Percentiles rank a stretch among this genome's conserved stretches.
Conservation (phyloP, 1,140 invertebrate species). For the Lethrus apterus region DNA sequence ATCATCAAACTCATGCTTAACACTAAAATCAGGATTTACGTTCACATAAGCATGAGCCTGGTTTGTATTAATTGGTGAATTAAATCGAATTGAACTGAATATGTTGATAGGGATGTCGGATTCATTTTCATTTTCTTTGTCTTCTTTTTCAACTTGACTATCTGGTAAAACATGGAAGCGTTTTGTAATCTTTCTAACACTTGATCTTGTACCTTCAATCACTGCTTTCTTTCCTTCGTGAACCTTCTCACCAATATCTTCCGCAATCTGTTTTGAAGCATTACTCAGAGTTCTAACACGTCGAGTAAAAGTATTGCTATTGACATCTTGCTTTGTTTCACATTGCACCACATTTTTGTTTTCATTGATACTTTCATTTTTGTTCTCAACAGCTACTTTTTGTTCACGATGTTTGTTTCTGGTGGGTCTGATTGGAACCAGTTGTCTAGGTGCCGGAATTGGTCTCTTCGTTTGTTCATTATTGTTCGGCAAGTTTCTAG, state of each 20-base stretch:
- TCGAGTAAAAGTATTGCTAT: constrained; percentile 26
- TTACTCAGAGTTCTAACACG: constrained; percentile 36
- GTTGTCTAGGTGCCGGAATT: constrained; percentile 26
- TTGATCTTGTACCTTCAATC: constrained; percentile 47
- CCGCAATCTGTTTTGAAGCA: constrained; percentile 44
- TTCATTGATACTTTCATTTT: constrained; percentile 14
- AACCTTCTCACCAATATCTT: constrained; percentile 45
- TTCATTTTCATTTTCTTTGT: constrained; percentile 21
- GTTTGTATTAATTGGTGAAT: constrained; percentile 30
- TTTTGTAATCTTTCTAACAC: constrained; percentile 39
- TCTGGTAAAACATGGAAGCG: constrained; percentile 33
- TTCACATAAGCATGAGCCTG: constrained; percentile 6
- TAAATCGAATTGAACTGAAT: constrained; percentile 35
- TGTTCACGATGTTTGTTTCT: constrained; percentile 14
- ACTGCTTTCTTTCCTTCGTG: constrained; percentile 45
- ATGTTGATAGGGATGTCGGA: constrained; percentile 29
- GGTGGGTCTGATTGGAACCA: constrained; percentile 18
- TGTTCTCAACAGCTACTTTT: constrained; percentile 9
- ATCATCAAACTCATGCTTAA: constrained; percentile 39
- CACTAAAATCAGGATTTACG: not conserved
- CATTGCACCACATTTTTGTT: not conserved
- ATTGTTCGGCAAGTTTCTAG: constrained; percentile 15
- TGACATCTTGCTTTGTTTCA: constrained; percentile 13
- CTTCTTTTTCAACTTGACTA: constrained; percentile 14
- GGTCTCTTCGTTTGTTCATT: constrained; percentile 28